Percentiles rank a stretch among this genome's conserved stretches.
These are phyloP conservation scores for Syncerus caffer DNA, from an alignment of 2,797 vertebrate species.

Conservation along the genomic window DNA sequence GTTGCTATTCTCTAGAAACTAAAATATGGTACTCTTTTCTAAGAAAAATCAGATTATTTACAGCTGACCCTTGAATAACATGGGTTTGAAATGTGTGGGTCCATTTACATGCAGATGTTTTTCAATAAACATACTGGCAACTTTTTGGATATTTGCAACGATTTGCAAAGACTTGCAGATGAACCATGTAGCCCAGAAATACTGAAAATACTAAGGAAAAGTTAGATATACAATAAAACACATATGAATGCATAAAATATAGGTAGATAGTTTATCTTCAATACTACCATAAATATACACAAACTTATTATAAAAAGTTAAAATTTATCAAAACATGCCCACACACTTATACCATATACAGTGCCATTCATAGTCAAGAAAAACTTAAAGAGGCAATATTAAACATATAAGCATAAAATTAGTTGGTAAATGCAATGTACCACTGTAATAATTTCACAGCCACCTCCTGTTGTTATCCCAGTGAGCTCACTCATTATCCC, in stretches of 20 bases:
- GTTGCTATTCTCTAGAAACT: background rate
- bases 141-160: background rate
- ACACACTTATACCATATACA: background rate
- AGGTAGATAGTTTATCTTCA: background rate
- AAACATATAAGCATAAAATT: background rate
- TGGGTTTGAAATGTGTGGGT: background rate
- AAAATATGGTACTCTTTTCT: background rate
- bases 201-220: background rate
- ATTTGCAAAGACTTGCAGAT: background rate
- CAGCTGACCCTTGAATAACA: background rate
- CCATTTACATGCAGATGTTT: background rate
- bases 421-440: background rate
- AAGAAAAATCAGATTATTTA: constrained; percentile 15
- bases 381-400: background rate
- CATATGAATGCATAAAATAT: background rate
- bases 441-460: background rate
- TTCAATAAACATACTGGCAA: background rate
- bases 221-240: background rate
- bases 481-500: background rate
- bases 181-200: background rate
- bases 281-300: background rate
- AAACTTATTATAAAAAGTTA: background rate
- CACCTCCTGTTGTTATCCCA: background rate
- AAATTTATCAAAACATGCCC: background rate
- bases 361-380: background rate